These are phyloP conservation scores for Hanleya hanleyi DNA, from an alignment of 2,888 invertebrate genomes.

Conservation along the genomic window DNA sequence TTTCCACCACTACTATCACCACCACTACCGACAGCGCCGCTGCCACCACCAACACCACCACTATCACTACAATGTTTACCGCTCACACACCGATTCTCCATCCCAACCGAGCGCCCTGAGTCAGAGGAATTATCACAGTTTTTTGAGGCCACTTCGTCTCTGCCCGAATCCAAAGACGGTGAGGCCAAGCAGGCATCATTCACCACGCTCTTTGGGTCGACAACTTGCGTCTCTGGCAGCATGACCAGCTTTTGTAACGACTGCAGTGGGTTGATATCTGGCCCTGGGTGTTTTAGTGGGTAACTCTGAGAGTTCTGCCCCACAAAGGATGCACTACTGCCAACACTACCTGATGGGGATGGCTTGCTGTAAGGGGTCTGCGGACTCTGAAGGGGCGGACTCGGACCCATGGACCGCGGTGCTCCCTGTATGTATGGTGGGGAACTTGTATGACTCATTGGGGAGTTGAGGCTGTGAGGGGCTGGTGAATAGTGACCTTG, in stretches of 20 bases:
- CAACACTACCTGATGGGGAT: constrained; percentile 9
- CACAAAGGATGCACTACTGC: constrained; percentile 13
- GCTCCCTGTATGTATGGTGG: constrained; percentile 21
- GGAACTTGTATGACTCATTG: constrained; percentile 47
- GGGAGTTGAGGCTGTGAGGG: constrained; percentile 31
- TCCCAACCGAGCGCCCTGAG: background rate
- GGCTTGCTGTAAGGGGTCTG: constrained; percentile 2
- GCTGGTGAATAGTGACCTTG: constrained; percentile 37
- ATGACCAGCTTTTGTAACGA: constrained; percentile 66
- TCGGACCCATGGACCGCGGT: background rate
- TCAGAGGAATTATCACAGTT: constrained; percentile 37
- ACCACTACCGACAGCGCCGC: too few relatives aligned
- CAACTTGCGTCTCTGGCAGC: constrained; percentile 63
- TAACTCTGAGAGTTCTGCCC: background rate
- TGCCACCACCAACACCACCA: too few relatives aligned
- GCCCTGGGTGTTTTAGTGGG: background rate
- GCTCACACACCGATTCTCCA: background rate
- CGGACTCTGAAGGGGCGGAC: constrained; percentile 1
- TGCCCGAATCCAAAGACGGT: constrained; percentile 25
- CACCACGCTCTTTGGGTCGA: constrained; percentile 71
- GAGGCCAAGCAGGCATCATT: constrained; percentile 61
- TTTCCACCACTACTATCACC: too few relatives aligned
- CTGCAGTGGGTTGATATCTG: constrained; percentile 58
- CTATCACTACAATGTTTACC: background rate
- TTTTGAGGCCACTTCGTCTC: constrained; percentile 48